Evolutionary conservation across 2,113 vertebrate species (phyloP), one percentile per base, ranked within the genome.

Genomic region (Megaceryle torquata): DNA sequence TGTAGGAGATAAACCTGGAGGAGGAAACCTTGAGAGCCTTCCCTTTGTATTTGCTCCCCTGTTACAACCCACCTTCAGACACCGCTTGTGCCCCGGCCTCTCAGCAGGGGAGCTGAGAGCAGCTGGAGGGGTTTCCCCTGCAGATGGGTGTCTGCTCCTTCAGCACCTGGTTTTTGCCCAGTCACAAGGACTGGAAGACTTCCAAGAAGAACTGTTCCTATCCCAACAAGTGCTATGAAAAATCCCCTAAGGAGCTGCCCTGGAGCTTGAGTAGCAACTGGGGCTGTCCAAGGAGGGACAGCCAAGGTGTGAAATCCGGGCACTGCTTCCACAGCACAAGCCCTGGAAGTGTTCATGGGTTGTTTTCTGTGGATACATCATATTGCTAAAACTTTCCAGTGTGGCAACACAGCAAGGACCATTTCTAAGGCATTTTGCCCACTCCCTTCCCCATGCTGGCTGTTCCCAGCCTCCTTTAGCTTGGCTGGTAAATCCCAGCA

Each of bases 31-130:
- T 0, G 0, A 48, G 29, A 50, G 7, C 13, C 41, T 91, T 82
- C 76, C 10, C 26, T 26, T 61, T 18, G 53, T 15, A 6, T 13
- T 44, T 15, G 6, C 7, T 51, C 8, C 48, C 5, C 22, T 22
- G 13, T 6, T 4, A 1, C 3, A n/a, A n/a, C 28, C 46, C 76
- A n/a, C 19, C 37, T 43, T 7, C 22, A 15, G 43, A 2, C 0
- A 5, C 21, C 39, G 61, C 53, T 14, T 61, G 53, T 60, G 70
- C 5, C 39, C 48, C 12, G 37, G 11, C 14, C 22, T 9, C 5
- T 15, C 11, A 20, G 15, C 48, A 13, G 24, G 9, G 46, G 4
- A 0, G 25, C 9, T 57, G 1, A 61, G 35, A 74, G 90, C 72
- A 69, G 68, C 69, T 53, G 68, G 72, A 12, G 21, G 25, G 33